Evolutionary conservation across 2,113 vertebrate genomes (phyloP), one percentile per base, ranked within the genome.

Genomic region (Sporophila hypoxantha): DNA sequence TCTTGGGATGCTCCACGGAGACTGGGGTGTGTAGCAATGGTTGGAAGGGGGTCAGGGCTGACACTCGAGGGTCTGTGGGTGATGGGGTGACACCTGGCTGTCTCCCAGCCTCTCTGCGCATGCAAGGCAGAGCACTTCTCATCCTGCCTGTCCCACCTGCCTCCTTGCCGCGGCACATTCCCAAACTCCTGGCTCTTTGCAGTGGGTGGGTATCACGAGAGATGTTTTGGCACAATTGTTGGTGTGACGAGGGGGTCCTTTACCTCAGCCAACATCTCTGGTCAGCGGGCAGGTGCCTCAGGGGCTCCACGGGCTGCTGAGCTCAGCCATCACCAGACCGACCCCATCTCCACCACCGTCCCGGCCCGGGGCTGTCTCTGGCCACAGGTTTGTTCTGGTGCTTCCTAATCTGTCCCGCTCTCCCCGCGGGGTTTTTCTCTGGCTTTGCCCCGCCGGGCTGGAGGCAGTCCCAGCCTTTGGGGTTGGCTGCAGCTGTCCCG

Each of bases 271-370:
- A 2, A 27, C 4, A 2, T 17, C 57, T 46, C 9, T 32, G 15
- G 71, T 23, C 42, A 46, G 34, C 1, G 2, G 23, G 46, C 18
- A n/a, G 73, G 64, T 56, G 47, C 16, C 1, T 8, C n/a, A 4
- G 0, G 36, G 27, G 14, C n/a, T 59, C 15, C 3, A 1, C 0
- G n/a, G 42, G 52, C 39, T n/a, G 37, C 61, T 60, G 1, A 2
- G 30, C 47, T 93, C 17, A 12, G 62, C n/a, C 9, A 12, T 10
- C 11, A 4, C 20, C 49, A 22, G 47, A 5, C 16, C 0, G 1
- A 3, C 27, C 9, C 20, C 3, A 5, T 36, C 19, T 46, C 17
- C 62, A 9, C 13, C 20, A 26, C 39, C 8, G 6, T 2, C 47
- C 46, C 4, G 7, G 44, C 70, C 36, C 0, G 3, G 29, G 42